Base-by-base conservation (phyloP, 2,797 vertebrate species). In the Pseudochaenichthys georgianus region DNA sequence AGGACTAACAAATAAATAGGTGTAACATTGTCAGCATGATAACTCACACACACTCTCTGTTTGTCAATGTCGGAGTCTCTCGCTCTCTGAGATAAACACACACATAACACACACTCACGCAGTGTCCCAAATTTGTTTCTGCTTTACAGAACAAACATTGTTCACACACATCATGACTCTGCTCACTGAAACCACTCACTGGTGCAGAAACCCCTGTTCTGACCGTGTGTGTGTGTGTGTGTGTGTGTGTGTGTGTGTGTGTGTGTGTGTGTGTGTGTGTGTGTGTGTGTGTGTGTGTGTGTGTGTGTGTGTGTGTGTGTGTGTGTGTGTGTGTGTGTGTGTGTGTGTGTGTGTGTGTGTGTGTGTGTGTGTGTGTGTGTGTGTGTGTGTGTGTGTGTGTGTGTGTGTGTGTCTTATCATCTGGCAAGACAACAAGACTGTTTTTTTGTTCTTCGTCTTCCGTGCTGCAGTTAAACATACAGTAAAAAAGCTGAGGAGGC, bases 101-200 rank as follows among this genome's bases (percentile, higher is more conserved):
- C 45, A 47, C 45, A 46, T 50, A 71, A 61, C 64, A 78, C 74
- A 76, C 71, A 63, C 62, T 62, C 71, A 42, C 66, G 51, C 73
- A 34, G 64, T 59, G 73, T 65, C 71, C 70, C 67, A 65, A 52
- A 81, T 82, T 60, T 72, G 74, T 77, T 90, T 89, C 87, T 87
- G 87, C 89, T 87, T 90, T 87, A 78, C 67, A 79, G 78, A 90
- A 91, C 87, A 92, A 90, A 93, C 84, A 88, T 21, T 76, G 90
- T 86, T 86, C 83, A 85, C 76, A 83, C 83, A 86, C 84, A 85
- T 87, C 84, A 80, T 64, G 62, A 70, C 66, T 79, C 78, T 85
- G 81, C 82, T 88, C 87, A 78, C 23, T 86, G 84, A 89, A 83
- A 84, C 67, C 65, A 83, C 67, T 80, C 89, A 86, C 81, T 86